Evolutionary conservation across 2,113 vertebrate species (phyloP).

Genomic region (Puntigrus tetrazona): DNA sequence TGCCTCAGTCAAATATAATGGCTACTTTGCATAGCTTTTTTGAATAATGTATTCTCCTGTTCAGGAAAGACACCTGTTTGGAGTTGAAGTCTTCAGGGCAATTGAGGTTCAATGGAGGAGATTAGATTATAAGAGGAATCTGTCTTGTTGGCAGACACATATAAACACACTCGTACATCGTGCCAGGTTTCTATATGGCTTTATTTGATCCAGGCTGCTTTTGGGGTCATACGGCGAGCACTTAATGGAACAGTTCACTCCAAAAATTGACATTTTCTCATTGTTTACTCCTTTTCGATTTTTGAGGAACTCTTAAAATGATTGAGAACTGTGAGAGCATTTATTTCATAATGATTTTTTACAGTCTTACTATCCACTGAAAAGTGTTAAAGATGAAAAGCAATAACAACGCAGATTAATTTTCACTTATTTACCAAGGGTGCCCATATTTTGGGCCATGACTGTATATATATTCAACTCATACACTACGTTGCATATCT

Average conservation of each 20-base stretch:
- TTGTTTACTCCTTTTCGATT: no score
- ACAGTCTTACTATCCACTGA: no score
- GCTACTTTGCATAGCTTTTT: slow-evolving; percentile 43
- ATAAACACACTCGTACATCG: slow-evolving; percentile 21
- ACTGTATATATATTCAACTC: no score
- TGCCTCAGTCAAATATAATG: not conserved
- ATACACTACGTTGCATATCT: not conserved
- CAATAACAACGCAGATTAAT: no score
- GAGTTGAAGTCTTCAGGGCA: slow-evolving; percentile 25
- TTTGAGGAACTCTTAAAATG: no score
- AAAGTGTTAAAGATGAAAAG: no score
- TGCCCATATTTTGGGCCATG: no score
- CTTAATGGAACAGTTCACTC: not conserved
- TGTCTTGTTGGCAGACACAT: not conserved
- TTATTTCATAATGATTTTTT: no score
- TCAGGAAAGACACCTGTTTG: slow-evolving; percentile 39
- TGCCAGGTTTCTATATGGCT: slow-evolving; percentile 38
- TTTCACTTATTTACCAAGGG: no score
- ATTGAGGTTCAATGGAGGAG: slow-evolving; percentile 29
- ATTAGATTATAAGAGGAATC: slow-evolving; percentile 29
- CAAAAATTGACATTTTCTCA: not conserved
- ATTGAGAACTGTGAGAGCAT: no score
- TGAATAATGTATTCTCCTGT: slow-evolving; percentile 32
- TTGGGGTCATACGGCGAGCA: slow-evolving; percentile 18
- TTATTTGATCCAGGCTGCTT: slow-evolving; percentile 16